Conservation (phyloP, 2,888 invertebrate species). For the Brachynemurus nebulosus region DNA sequence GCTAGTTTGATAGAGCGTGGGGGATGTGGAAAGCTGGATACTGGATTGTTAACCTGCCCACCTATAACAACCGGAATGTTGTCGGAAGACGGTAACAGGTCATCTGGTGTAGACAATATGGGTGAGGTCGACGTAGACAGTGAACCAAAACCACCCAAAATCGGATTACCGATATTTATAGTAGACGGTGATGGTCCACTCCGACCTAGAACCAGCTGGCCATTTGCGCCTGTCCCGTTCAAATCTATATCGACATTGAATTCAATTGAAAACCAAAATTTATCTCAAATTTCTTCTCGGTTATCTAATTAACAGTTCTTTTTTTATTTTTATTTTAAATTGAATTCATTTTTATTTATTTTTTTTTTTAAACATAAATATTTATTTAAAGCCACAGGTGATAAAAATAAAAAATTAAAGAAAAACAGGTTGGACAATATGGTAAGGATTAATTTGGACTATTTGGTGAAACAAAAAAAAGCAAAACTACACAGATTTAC, state of each 20-base stretch:
- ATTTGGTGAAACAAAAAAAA: conserved; percentile 6
- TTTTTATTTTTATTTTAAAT: no score
- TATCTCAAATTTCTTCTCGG: no score
- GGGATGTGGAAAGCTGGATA: conserved; percentile 38
- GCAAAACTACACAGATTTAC: conserved; percentile 6
- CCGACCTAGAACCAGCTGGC: conserved; percentile 38
- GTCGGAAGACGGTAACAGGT: conserved; percentile 32
- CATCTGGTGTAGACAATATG: conserved; percentile 36
- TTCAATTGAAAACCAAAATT: no score
- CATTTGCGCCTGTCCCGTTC: conserved; percentile 22
- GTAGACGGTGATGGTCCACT: conserved; percentile 40
- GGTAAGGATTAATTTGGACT: conserved; percentile 1
- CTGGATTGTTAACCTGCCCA: conserved; percentile 29
- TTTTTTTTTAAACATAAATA: no score
- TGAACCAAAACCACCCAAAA: conserved; percentile 42
- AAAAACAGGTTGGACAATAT: no score
- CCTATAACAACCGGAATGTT: conserved; percentile 27
- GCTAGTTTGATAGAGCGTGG: conserved; percentile 58
- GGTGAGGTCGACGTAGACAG: conserved; percentile 49
- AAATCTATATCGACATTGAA: conserved; percentile 4
- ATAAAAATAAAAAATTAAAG: no score
- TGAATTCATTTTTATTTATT: no score
- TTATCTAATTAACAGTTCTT: no score
- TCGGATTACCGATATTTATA: conserved; percentile 24
- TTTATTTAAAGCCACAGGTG: no score